Conservation (phyloP, 2,888 invertebrate species). For the Lycocerus yunnanus region DNA sequence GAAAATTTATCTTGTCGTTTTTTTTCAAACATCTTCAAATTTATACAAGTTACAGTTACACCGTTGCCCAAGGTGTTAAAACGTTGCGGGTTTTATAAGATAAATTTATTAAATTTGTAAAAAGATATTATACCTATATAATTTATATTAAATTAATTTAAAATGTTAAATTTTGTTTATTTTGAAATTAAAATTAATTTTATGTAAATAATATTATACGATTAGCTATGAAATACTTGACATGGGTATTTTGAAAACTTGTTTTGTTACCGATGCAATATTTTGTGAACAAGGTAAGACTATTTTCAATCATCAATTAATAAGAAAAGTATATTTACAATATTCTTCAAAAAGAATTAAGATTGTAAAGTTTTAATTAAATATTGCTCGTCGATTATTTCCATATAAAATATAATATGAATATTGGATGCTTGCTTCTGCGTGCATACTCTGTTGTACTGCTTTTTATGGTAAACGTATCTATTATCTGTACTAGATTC, state of each 20-base stretch:
- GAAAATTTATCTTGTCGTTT: not conserved
- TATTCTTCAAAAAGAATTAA: not conserved
- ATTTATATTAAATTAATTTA: constrained; percentile 1
- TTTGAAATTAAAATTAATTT: constrained; percentile 1
- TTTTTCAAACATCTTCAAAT: not conserved
- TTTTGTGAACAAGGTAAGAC: constrained; percentile 1
- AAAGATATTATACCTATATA: not conserved
- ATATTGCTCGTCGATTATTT: too few species aligned
- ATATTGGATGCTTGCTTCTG: not conserved
- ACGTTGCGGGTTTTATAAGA: not conserved
- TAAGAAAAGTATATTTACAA: not conserved
- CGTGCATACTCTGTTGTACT: not conserved
- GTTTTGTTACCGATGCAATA: constrained; percentile 2
- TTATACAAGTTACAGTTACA: not conserved
- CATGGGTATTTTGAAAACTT: not conserved
- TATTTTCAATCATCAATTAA: constrained; percentile 1
- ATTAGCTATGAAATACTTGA: constrained; percentile 1
- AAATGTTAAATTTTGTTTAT: not conserved
- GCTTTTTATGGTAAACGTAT: not conserved
- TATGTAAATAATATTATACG: constrained; percentile 1
- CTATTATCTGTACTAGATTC: not conserved
- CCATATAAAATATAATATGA: too few species aligned
- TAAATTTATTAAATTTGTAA: not conserved
- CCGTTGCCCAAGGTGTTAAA: not conserved
- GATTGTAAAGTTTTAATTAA: not conserved